Evolutionary conservation across 2,113 vertebrate genomes (phyloP).

Genomic region (Eulacestoma nigropectus): DNA sequence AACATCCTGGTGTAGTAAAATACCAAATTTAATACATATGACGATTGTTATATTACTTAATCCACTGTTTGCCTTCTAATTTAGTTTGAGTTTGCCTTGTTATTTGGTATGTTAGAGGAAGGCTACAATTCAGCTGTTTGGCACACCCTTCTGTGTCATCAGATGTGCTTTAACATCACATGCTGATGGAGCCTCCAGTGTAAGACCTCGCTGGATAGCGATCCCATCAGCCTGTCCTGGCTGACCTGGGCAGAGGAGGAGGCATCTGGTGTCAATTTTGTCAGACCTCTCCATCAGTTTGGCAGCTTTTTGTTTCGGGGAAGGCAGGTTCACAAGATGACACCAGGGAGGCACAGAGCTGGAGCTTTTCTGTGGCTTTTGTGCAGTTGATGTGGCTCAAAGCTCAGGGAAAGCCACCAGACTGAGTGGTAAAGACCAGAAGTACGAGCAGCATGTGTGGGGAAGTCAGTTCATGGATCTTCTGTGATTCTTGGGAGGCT

Average conservation of each 20-base stretch:
- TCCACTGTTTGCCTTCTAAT: constrained; percentile 39
- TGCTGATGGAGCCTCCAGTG: background rate
- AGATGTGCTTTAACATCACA: background rate
- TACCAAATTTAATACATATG: constrained; percentile 47
- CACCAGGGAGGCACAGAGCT: background rate
- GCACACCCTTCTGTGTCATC: background rate
- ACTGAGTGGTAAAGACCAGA: background rate
- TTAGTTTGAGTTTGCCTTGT: constrained; percentile 18
- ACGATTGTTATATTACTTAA: constrained; percentile 32
- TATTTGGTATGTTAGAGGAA: constrained; percentile 3
- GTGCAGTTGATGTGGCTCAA: background rate
- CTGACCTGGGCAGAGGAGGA: background rate
- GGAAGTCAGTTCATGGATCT: background rate
- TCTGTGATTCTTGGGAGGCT: background rate
- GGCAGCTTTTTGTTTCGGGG: background rate
- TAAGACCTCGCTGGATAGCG: fast-evolving
- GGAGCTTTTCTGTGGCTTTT: background rate
- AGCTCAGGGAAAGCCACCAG: background rate
- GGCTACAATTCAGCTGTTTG: background rate
- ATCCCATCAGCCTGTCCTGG: background rate
- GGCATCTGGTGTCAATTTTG: background rate
- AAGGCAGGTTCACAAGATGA: background rate
- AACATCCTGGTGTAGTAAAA: constrained; percentile 52
- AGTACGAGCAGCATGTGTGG: background rate
- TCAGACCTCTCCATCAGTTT: background rate